Percentiles rank a stretch among this genome's conserved stretches.
phyloP scores from a whole-genome alignment of 1,140 invertebrate genomes.

The Drosophila sp. region DNA sequence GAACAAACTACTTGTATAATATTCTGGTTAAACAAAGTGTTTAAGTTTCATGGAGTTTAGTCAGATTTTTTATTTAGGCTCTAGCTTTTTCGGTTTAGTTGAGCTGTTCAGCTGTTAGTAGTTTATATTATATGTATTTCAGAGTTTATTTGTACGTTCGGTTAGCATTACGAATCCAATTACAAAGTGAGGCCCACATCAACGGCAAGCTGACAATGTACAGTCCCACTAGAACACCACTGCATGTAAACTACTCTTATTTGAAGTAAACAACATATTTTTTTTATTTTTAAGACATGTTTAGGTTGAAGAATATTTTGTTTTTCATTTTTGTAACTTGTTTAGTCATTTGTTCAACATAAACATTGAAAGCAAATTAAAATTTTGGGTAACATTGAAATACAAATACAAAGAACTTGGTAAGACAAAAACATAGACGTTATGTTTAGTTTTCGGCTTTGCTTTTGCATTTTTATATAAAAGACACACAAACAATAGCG shows the following conservation, averaged over 20 bases:
- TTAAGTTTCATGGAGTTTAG: conserved; percentile 74
- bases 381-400: conserved; percentile 70
- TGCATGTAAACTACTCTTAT: conserved; percentile 85
- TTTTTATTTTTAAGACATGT: conserved; percentile 43
- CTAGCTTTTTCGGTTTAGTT: conserved; percentile 29
- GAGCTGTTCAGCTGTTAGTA: conserved; percentile 45
- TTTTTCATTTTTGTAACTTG: conserved; percentile 37
- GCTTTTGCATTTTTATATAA: conserved; percentile 48
- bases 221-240: conserved; percentile 86
- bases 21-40: conserved; percentile 81
- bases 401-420: conserved; percentile 62
- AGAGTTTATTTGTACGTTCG: conserved; percentile 66
- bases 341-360: conserved; percentile 61
- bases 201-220: conserved; percentile 88
- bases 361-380: conserved; percentile 78
- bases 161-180: conserved; percentile 83
- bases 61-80: conserved; percentile 70
- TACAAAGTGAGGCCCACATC: conserved; percentile 87
- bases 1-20: conserved; percentile 84
- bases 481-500: conserved; percentile 80
- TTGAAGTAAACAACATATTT: conserved; percentile 81
- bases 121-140: conserved; percentile 56
- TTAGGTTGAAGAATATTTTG: conserved; percentile 44
- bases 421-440: conserved; percentile 47
- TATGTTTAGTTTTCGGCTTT: conserved; percentile 58